Percentiles rank a stretch among this genome's conserved stretches.
phyloP scores from a whole-genome alignment of 2,888 invertebrate species.

The Nomada goodeniana region DNA sequence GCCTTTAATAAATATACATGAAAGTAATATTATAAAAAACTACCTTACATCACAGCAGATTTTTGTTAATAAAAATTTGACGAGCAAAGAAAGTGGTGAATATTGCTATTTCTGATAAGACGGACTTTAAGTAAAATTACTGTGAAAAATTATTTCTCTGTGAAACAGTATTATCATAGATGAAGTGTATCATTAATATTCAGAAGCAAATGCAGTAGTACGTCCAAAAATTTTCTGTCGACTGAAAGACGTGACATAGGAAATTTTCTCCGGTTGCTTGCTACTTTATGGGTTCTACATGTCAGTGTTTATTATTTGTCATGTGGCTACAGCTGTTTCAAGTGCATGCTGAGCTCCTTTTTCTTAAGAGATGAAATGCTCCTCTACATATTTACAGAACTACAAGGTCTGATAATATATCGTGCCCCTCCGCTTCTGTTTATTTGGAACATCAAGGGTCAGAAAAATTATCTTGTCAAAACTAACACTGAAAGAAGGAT shows the following conservation, averaged over 20 bases:
- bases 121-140: too few relatives aligned
- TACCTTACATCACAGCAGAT: too few relatives aligned
- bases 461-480: neutral
- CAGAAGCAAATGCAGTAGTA: neutral
- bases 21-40: too few relatives aligned
- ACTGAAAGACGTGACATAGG: neutral
- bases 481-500: too few relatives aligned
- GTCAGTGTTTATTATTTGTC: constrained; percentile 28
- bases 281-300: constrained; percentile 16
- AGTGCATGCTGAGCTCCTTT: neutral
- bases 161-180: neutral
- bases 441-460: neutral
- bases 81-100: too few relatives aligned
- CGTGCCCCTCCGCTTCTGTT: too few relatives aligned
- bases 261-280: neutral
- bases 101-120: too few relatives aligned
- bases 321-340: neutral
- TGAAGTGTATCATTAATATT: neutral
- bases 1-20: too few relatives aligned
- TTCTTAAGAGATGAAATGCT: neutral
- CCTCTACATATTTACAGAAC: neutral
- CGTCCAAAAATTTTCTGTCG: too few relatives aligned
- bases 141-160: too few relatives aligned
- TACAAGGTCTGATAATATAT: neutral
- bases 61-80: too few relatives aligned